Percentiles rank a stretch among this genome's conserved stretches.
Conservation (phyloP, 1,140 invertebrate species). For the Vollenhovia emeryi region DNA sequence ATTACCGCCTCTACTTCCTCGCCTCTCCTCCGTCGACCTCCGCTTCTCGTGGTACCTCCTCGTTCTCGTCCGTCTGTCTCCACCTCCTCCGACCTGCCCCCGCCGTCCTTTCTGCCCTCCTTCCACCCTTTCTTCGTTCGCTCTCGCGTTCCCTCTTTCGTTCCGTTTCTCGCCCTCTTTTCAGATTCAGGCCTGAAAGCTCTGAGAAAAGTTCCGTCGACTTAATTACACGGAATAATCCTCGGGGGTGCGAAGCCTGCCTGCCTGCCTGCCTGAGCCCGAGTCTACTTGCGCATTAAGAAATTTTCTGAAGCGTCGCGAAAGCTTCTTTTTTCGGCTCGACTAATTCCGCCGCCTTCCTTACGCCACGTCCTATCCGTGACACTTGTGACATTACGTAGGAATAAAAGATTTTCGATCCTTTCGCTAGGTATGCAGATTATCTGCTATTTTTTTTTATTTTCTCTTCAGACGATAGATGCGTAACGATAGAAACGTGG, state of each 20-base stretch:
- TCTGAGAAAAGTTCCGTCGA: conserved; percentile 81
- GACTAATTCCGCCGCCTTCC: conserved; percentile 19
- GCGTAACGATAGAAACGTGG: conserved; percentile 39
- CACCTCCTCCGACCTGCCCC: conserved; percentile 13
- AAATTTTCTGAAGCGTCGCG: conserved; percentile 70
- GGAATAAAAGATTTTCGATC: not conserved
- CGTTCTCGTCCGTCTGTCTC: conserved; percentile 50
- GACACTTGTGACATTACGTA: not conserved
- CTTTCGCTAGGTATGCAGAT: not conserved
- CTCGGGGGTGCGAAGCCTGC: conserved; percentile 72
- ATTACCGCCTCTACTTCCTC: conserved; percentile 84
- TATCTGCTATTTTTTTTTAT: not conserved
- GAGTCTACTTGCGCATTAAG: conserved; percentile 69
- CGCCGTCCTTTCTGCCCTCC: conserved; percentile 27
- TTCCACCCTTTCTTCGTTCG: conserved; percentile 11
- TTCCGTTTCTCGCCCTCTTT: conserved; percentile 48
- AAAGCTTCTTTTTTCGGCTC: conserved; percentile 57
- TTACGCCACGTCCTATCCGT: not conserved
- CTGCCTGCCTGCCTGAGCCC: conserved; percentile 19
- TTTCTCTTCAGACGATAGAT: not conserved
- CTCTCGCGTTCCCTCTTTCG: conserved; percentile 41
- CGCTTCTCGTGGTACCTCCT: conserved; percentile 68
- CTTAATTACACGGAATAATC: conserved; percentile 86
- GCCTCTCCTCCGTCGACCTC: conserved; percentile 70
- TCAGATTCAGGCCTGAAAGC: conserved; percentile 71